phyloP scores from a whole-genome alignment of 2,797 vertebrate species.

The Pangasius larnaudii region DNA sequence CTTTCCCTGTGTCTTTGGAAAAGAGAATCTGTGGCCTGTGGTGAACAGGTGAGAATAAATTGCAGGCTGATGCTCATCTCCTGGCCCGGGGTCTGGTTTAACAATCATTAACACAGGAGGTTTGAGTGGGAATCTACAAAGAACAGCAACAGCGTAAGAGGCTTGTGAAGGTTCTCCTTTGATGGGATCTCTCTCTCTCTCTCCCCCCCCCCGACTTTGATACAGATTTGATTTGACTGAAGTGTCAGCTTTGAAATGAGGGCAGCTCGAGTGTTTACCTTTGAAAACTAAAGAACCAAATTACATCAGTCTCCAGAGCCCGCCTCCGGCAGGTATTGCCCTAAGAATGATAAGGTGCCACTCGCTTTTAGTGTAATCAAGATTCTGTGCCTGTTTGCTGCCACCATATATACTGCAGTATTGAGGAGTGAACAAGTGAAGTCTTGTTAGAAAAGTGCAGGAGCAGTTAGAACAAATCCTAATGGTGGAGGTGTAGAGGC shows the following conservation, averaged over 20 bases:
- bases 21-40: background rate
- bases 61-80: constrained; percentile 1
- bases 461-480: background rate
- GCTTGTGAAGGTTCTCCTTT: constrained; percentile 29
- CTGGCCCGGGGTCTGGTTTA: constrained; percentile 9
- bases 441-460: background rate
- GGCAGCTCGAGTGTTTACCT: constrained; percentile 31
- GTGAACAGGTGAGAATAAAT: constrained; percentile 19
- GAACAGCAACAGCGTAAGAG: background rate
- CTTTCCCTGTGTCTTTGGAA: background rate
- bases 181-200: constrained; percentile 17
- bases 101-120: constrained; percentile 11
- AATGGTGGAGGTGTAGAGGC: background rate
- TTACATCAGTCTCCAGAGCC: background rate
- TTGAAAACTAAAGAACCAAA: constrained; percentile 41
- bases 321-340: background rate
- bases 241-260: constrained; percentile 39
- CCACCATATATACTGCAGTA: no score
- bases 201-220: background rate
- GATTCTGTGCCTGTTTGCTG: constrained; percentile 63
- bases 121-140: constrained; percentile 28
- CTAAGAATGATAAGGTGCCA: background rate
- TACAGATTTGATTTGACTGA: constrained; percentile 36
- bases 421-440: background rate
- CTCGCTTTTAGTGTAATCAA: constrained; percentile 18